These are phyloP conservation scores for Drosophila pachea DNA, from an alignment of 1,140 invertebrate genomes.

Conservation along the genomic window DNA sequence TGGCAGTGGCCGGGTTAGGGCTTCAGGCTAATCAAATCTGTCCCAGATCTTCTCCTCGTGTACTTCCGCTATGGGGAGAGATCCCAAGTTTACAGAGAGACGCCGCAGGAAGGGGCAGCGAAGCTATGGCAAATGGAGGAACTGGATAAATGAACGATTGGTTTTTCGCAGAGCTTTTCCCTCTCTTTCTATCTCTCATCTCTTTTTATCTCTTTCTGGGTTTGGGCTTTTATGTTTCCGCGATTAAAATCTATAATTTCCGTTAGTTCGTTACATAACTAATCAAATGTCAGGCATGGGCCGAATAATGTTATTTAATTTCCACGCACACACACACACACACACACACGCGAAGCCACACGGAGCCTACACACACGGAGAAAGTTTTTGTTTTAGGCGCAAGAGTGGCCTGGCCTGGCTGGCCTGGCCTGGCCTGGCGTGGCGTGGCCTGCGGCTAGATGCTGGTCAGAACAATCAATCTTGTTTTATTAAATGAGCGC, in stretches of 20 bases:
- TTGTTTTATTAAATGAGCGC: conserved; percentile 55
- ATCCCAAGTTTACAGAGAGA: too few species aligned
- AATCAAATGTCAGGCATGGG: neutral
- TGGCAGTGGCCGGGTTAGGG: too few species aligned
- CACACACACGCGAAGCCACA: conserved; percentile 27
- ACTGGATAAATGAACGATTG: too few species aligned
- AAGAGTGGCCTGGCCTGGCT: neutral
- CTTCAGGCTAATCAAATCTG: too few species aligned
- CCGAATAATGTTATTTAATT: conserved; percentile 6
- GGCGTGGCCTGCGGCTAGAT: conserved; percentile 20
- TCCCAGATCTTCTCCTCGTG: too few species aligned
- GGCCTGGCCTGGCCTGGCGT: neutral
- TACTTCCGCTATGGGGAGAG: too few species aligned
- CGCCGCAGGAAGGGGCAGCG: too few species aligned
- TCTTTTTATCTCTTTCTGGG: too few species aligned
- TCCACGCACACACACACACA: neutral
- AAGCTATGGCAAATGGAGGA: too few species aligned
- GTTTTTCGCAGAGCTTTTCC: too few species aligned
- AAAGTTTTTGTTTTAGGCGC: neutral
- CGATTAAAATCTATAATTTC: neutral
- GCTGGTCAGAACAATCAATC: conserved; percentile 66
- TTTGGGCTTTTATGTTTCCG: too few species aligned
- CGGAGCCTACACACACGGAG: neutral
- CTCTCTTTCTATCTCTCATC: too few species aligned
- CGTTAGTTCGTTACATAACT: neutral